These are phyloP conservation scores for Danionella dracula DNA, from an alignment of 2,797 vertebrate genomes.

Conservation along the genomic window DNA sequence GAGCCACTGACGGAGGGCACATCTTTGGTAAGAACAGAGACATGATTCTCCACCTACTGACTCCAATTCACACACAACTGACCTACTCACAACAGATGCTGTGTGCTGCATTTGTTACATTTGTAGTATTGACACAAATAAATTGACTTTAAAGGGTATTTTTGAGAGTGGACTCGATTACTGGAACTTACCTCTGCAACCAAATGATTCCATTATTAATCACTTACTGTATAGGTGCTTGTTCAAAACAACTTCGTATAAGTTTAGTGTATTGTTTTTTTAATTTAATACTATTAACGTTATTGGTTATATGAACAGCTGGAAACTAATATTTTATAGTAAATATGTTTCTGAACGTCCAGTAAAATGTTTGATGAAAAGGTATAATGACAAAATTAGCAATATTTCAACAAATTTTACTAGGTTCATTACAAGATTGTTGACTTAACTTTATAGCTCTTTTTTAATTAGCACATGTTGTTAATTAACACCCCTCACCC, in stretches of 20 bases:
- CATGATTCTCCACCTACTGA: background rate
- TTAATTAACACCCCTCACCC: no score
- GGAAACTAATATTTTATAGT: no score
- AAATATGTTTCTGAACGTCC: no score
- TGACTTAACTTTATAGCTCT: no score
- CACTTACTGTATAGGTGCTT: background rate
- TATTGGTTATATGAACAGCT: no score
- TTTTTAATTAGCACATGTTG: no score
- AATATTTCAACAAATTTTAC: no score
- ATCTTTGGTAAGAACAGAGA: conserved; percentile 33
- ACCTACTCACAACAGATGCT: background rate
- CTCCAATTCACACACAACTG: background rate
- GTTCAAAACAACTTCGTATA: background rate
- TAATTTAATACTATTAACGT: background rate
- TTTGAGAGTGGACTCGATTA: background rate
- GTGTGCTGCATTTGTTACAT: conserved; percentile 7
- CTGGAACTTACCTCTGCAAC: background rate
- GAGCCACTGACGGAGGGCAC: background rate
- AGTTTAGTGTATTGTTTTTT: background rate
- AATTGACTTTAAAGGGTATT: background rate
- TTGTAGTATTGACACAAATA: no score
- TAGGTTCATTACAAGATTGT: no score
- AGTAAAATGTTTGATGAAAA: no score
- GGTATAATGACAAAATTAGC: no score
- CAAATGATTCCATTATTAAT: background rate